These are phyloP conservation scores for Porites lobata DNA, from an alignment of 92 coral and sea anemone genomes.

Conservation along the genomic window DNA sequence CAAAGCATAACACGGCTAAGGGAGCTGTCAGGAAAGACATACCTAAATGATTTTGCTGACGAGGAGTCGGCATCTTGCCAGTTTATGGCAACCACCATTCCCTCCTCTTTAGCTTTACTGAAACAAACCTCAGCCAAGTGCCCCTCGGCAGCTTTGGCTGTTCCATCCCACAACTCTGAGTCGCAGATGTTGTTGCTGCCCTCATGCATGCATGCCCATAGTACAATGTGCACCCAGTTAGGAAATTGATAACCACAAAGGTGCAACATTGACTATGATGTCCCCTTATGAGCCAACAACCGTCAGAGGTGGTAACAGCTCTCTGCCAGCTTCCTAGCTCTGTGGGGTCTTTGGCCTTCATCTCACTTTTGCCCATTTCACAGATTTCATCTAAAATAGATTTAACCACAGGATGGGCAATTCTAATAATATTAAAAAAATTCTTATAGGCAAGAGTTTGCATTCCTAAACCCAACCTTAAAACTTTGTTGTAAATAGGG, in stretches of 20 bases:
- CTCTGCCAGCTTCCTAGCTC: slow-evolving; percentile 36
- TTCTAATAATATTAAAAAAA: slow-evolving; percentile 20
- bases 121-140: slow-evolving; percentile 26
- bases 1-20: slow-evolving; percentile 53
- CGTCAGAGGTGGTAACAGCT: slow-evolving; percentile 47
- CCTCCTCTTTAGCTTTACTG: no score
- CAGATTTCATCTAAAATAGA: slow-evolving; percentile 36
- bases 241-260: slow-evolving; percentile 31
- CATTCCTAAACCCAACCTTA: slow-evolving; percentile 45
- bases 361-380: slow-evolving; percentile 29
- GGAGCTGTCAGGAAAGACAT: slow-evolving; percentile 33
- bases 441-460: slow-evolving; percentile 14
- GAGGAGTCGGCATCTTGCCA: no score
- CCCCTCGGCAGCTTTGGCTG: slow-evolving; percentile 42
- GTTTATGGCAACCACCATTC: no score
- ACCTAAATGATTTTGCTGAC: neutral
- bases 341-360: slow-evolving; percentile 23
- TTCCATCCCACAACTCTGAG: neutral
- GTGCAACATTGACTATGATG: slow-evolving; percentile 42
- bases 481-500: slow-evolving; percentile 33
- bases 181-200: neutral
- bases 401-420: slow-evolving; percentile 52
- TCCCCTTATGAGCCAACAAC: slow-evolving; percentile 51
- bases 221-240: slow-evolving; percentile 4
- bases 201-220: slow-evolving; percentile 2